Evolutionary conservation across 2,113 vertebrate species (phyloP), one percentile per base, ranked within the genome.

Genomic region (Etheostoma spectabile): DNA sequence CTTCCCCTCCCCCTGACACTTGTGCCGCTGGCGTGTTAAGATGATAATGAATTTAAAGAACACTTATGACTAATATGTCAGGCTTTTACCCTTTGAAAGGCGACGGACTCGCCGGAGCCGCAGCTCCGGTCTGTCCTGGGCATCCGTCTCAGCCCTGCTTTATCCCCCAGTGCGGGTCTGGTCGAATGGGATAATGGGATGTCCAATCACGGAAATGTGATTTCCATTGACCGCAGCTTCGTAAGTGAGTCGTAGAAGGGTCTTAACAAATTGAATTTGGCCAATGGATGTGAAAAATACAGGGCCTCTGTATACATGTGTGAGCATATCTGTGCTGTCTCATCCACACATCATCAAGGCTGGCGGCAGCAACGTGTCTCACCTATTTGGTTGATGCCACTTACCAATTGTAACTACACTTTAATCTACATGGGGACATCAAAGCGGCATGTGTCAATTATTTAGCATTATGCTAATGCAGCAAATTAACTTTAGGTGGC

Each of bases 41-140:
- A 95, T 91, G 94, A 93, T 96, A 95, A 96, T 95, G 93, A 96
- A 96, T 96, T 96, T 96, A 96, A 95, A 94, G 95, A 95, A 96
- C 95, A 96, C 95, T 96, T 95, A 95, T 93, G 92, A 94, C 93
- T 93, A 95, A 95, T 94, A 94, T 94, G 92, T 94, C 93, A 93
- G 93, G 95, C 93, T 95, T 95, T 96, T 95, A 95, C 95, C 93
- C 94, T 94, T 94, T 94, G 92, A 94, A 93, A 93, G 93, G 94
- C 93, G 90, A 92, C 94, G 89, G 93, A 93, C 94, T 94, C 72
- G 63, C 87, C 94, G 95, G 95, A 95, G 94, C 95, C 94, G 72
- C 74, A 88, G 91, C 94, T 93, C 93, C 87, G 57, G 92, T 93
- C 95, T 93, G 91, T 95, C 93, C 89, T 52, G 82, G 86, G 92